Base-by-base conservation (phyloP, 2,797 vertebrate genomes). In the Fringilla coelebs region DNA sequence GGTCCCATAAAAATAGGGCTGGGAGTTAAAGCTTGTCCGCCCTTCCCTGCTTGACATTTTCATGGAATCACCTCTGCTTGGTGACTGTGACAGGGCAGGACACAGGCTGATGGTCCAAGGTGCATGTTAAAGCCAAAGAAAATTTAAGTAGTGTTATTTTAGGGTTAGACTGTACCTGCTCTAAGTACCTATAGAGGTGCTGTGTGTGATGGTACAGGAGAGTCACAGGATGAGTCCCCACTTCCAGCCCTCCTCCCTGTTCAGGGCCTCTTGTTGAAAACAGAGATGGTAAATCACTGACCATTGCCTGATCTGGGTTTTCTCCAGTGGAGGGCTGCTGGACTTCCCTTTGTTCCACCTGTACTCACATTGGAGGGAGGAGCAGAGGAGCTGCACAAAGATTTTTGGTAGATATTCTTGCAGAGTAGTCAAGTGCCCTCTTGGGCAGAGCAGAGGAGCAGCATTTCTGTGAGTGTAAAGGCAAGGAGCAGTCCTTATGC, bases 11-110 rank as follows among this genome's bases (percentile, higher is more conserved):
- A 95, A 97, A 96, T 65, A 96, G 74, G 89, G 78, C 71, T 90
- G 92, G 63, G 92, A 96, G 90, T 95, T 93, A 82, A 96, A 96
- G 38, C 70, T 88, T 71, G 81, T 91, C 93, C 28, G 51, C 96
- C 95, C 95, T 95, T 95, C 92, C 90, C 91, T 90, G 67, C 75
- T 76, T 97, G 96, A 95, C 94, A 89, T 95, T 93, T 94, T 88
- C 81, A 71, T 82, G 84, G 96, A 94, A 93, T 96, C 92, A 75
- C 91, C 76, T 92, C 87, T 87, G 61, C 78, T 89, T 57, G 4
- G 91, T 90, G 89, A 36, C 41, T 55, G 60, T 54, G 57, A 57
- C 67, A 68, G 91, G 79, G 89, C 91, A 93, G 96, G 89, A 86
- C 55, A 32, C 36, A 82, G 55, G 41, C 88, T 85, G 61, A 43